A percentile compares a stretch with the other conserved stretches of the same genome.
Evolutionary conservation across 2,113 vertebrate species (phyloP).

Genomic region (Lanius ludovicianus): DNA sequence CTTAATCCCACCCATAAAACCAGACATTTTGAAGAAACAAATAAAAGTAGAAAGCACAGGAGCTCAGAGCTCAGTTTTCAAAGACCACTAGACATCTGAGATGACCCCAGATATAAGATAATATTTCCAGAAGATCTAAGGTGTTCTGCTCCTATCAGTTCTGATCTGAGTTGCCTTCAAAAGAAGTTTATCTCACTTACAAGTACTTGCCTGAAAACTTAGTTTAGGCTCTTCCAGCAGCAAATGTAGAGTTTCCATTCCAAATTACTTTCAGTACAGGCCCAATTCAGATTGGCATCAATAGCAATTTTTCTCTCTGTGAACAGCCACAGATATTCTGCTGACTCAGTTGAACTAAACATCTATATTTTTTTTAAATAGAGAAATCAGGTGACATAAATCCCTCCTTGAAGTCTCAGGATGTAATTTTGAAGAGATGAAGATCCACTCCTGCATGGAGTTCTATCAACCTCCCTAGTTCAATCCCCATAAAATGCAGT

Average conservation of each 20-base stretch:
- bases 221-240: neutral
- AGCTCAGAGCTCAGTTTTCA: conserved; percentile 33
- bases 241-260: neutral
- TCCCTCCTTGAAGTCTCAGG: neutral
- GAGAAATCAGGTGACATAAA: neutral
- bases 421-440: neutral
- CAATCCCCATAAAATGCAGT: neutral
- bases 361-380: neutral
- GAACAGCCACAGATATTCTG: neutral
- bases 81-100: neutral
- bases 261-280: neutral
- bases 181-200: neutral
- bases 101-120: neutral
- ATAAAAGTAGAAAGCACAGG: neutral
- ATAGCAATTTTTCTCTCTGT: neutral
- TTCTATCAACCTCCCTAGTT: neutral
- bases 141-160: neutral
- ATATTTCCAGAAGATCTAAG: neutral
- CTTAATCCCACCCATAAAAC: conserved; percentile 29
- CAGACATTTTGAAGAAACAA: conserved; percentile 41
- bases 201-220: neutral
- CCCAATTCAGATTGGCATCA: neutral
- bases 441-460: neutral
- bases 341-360: neutral
- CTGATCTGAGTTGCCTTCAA: neutral